A percentile compares a stretch with the other conserved stretches of the same genome.
Evolutionary conservation across 2,888 invertebrate species (phyloP).

Genomic region (Schizotus pectinicornis): DNA sequence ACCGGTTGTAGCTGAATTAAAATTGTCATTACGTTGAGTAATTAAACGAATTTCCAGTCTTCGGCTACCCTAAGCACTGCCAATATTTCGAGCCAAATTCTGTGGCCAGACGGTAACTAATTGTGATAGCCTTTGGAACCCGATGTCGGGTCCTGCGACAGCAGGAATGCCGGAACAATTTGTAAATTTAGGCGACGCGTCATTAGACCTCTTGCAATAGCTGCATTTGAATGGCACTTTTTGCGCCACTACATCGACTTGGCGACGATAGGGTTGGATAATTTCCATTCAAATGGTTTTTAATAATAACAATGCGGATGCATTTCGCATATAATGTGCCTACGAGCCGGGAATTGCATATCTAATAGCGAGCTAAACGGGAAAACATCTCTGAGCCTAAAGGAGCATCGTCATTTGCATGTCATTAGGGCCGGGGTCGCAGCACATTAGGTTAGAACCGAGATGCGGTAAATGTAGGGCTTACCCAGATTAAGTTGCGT

Average conservation of each 20-base stretch:
- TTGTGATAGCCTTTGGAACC: conserved; percentile 7
- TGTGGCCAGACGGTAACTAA: conserved; percentile 1
- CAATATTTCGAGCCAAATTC: conserved; percentile 3
- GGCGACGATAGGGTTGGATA: not conserved
- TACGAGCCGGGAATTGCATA: conserved; percentile 33
- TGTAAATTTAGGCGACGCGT: conserved; percentile 16
- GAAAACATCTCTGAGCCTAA: conserved; percentile 36
- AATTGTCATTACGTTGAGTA: conserved; percentile 4
- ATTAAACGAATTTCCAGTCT: conserved; percentile 3
- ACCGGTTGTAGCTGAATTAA: too few relatives aligned
- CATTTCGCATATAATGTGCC: conserved; percentile 32
- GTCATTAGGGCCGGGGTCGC: conserved; percentile 30
- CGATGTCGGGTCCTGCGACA: conserved; percentile 14
- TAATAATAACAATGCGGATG: conserved; percentile 22
- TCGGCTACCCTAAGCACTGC: not conserved
- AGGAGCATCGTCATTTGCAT: conserved; percentile 35
- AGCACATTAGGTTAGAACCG: conserved; percentile 19
- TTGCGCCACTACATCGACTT: too few relatives aligned
- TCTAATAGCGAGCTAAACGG: conserved; percentile 34
- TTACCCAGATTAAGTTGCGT: conserved; percentile 25
- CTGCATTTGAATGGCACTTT: not conserved
- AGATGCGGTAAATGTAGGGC: conserved; percentile 16
- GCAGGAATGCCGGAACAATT: conserved; percentile 20
- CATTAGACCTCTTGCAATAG: conserved; percentile 5
- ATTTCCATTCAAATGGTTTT: conserved; percentile 1